These are phyloP conservation scores for Hirtodrosophila histrioides DNA, from an alignment of 2,888 invertebrate species.

Conservation along the genomic window DNA sequence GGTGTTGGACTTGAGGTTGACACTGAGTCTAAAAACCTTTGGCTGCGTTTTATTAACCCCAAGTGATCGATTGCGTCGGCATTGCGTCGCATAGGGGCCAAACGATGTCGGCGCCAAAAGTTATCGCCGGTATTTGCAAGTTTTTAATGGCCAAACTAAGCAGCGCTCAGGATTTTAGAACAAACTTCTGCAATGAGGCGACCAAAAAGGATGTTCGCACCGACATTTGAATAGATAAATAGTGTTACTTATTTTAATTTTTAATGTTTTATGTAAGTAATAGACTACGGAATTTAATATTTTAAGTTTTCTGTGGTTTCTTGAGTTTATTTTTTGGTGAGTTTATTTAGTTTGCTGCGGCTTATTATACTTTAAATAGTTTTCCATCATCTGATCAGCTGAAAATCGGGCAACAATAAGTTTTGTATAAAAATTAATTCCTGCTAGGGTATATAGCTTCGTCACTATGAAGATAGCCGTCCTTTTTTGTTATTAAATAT, in stretches of 20 bases:
- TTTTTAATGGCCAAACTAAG: conserved; percentile 25
- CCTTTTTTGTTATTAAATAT: too few relatives aligned
- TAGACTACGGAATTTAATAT: too few relatives aligned
- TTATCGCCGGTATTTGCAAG: conserved; percentile 38
- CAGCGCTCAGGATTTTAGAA: conserved; percentile 9
- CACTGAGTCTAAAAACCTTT: conserved; percentile 30
- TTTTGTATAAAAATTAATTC: too few relatives aligned
- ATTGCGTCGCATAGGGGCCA: conserved; percentile 35
- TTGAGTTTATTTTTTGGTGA: too few relatives aligned
- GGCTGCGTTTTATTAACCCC: conserved; percentile 63
- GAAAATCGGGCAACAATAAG: too few relatives aligned
- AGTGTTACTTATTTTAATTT: neutral
- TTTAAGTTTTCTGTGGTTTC: too few relatives aligned
- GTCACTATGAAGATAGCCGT: too few relatives aligned
- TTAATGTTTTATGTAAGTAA: too few relatives aligned
- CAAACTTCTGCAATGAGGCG: conserved; percentile 23
- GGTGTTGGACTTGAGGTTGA: conserved; percentile 32
- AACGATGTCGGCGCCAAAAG: conserved; percentile 26
- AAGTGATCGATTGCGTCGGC: conserved; percentile 62
- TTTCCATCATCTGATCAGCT: too few relatives aligned
- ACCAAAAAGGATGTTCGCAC: conserved; percentile 11
- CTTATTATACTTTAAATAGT: too few relatives aligned
- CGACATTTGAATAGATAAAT: neutral
- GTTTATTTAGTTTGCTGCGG: too few relatives aligned
- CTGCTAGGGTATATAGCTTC: too few relatives aligned